Evolutionary conservation across 2,797 vertebrate genomes (phyloP).

Genomic region (Tangara arthus): DNA sequence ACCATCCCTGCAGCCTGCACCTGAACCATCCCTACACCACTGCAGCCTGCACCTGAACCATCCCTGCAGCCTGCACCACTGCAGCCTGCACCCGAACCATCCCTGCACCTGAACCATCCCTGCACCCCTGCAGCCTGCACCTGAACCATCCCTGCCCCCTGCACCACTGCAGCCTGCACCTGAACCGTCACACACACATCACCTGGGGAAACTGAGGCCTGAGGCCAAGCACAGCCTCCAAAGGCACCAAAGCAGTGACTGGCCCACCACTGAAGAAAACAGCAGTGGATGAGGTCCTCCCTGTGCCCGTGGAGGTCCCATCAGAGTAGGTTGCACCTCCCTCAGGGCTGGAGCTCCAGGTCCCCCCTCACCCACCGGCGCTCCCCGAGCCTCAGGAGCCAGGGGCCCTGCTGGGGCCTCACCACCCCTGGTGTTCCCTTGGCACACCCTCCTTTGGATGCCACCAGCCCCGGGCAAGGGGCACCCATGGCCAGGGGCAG

Average conservation of each 20-base stretch:
- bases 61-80: no score
- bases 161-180: neutral
- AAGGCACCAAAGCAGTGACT: neutral
- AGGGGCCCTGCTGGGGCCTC: neutral
- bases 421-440: rapidly evolving
- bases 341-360: neutral
- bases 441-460: rapidly evolving
- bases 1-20: no score
- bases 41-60: no score
- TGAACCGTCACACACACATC: neutral
- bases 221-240: neutral
- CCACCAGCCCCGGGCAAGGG: neutral
- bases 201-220: neutral
- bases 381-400: rapidly evolving
- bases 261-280: neutral
- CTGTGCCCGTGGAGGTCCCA: no score
- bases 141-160: no score
- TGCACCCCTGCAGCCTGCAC: no score
- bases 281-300: neutral
- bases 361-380: neutral
- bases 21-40: no score
- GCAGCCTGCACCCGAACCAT: neutral
- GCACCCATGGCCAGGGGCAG: neutral
- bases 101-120: no score
- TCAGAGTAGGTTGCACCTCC: rapidly evolving